Percentiles rank a stretch among this genome's conserved stretches.
These are phyloP conservation scores for Callipepla californica DNA, from an alignment of 2,113 vertebrate species.

Conservation along the genomic window DNA sequence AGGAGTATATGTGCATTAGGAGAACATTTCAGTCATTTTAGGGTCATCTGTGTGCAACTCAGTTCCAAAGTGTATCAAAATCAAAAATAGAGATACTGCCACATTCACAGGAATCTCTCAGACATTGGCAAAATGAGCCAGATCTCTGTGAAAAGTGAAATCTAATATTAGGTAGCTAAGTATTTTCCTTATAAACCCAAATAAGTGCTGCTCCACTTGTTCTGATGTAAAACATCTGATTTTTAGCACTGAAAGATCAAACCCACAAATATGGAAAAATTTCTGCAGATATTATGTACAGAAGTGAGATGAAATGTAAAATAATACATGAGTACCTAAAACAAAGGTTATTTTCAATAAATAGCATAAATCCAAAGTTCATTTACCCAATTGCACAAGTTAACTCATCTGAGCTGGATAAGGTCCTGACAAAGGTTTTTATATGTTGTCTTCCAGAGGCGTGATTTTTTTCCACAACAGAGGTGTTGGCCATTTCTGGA, in stretches of 20 bases:
- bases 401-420: slow-evolving; percentile 19
- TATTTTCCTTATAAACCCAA: background rate
- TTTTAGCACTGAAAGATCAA: background rate
- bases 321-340: background rate
- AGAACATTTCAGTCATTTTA: background rate
- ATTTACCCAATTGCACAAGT: background rate
- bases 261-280: background rate
- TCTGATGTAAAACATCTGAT: background rate
- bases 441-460: background rate
- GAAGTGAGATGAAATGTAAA: background rate
- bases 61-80: background rate
- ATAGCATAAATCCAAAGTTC: background rate
- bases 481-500: slow-evolving; percentile 58
- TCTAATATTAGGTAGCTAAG: background rate
- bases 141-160: background rate
- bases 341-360: background rate
- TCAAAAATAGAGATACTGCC: background rate
- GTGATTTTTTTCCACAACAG: slow-evolving; percentile 58
- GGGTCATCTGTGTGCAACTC: background rate
- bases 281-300: background rate
- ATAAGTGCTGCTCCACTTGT: background rate
- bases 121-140: background rate
- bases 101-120: background rate
- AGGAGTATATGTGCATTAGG: background rate
- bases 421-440: background rate